Evolutionary conservation across 2,888 invertebrate genomes (phyloP).

Genomic region (Andrena minutula): DNA sequence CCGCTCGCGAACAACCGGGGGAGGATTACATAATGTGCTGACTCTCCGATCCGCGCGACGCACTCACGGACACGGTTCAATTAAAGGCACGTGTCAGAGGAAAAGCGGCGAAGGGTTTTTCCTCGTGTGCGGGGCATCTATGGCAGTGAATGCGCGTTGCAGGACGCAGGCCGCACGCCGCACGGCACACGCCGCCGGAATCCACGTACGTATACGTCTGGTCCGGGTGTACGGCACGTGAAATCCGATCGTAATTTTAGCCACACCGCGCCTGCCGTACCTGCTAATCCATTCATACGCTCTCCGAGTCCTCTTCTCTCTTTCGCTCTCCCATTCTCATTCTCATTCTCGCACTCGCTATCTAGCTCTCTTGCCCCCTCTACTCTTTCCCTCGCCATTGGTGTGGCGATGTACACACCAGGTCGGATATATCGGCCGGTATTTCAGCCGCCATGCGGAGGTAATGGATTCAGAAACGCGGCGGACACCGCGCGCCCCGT

Average conservation of each 20-base stretch:
- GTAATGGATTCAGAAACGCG: conserved; percentile 85
- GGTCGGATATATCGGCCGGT: conserved; percentile 85
- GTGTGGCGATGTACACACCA: conserved; percentile 81
- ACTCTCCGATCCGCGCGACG: no score
- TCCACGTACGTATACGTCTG: conserved; percentile 61
- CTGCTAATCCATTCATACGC: conserved; percentile 84
- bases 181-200: conserved; percentile 15
- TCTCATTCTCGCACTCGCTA: conserved; percentile 61
- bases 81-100: background rate
- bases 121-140: conserved; percentile 25
- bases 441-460: conserved; percentile 85
- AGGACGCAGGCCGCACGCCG: conserved; percentile 21
- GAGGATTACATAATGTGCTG: conserved; percentile 32
- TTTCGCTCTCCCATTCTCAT: conserved; percentile 52
- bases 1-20: conserved; percentile 36
- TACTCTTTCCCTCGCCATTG: conserved; percentile 69
- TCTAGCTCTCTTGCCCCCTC: conserved; percentile 50
- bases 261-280: conserved; percentile 78
- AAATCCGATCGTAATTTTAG: conserved; percentile 84
- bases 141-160: conserved; percentile 6
- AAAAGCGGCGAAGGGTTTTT: background rate
- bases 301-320: conserved; percentile 69
- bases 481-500: conserved; percentile 85
- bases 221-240: conserved; percentile 70
- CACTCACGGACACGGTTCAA: background rate